phyloP scores from a whole-genome alignment of 2,113 vertebrate genomes.

The Apodemus speciosus region DNA sequence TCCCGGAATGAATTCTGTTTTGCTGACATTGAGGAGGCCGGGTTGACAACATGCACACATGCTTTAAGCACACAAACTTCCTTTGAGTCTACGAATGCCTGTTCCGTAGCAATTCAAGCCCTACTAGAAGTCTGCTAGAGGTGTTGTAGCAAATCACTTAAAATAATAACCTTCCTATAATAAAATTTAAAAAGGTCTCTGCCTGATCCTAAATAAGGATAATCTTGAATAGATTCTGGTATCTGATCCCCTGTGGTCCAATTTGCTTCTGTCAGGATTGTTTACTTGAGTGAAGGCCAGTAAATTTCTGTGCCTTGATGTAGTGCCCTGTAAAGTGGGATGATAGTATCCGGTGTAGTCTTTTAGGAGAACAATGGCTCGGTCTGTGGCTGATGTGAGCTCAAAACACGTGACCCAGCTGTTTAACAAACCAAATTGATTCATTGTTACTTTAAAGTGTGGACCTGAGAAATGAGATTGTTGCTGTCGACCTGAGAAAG shows the following conservation, averaged over 20 bases:
- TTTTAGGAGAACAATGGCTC: not conserved
- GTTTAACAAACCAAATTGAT: not conserved
- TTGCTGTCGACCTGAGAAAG: not conserved
- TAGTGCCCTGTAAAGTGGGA: not conserved
- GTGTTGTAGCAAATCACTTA: not conserved
- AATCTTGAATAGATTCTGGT: not conserved
- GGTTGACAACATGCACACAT: not conserved
- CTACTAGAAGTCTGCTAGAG: not conserved
- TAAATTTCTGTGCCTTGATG: not conserved
- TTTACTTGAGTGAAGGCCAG: not conserved
- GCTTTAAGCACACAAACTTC: not conserved
- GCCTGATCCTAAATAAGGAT: not conserved
- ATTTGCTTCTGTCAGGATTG: not conserved
- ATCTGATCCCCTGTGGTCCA: not conserved
- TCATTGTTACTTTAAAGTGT: not conserved
- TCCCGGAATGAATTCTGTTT: not conserved
- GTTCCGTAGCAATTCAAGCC: not conserved
- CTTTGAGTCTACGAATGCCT: not conserved
- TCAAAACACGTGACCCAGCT: not conserved
- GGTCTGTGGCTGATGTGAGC: too few species aligned
- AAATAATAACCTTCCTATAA: not conserved
- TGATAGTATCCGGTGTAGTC: not conserved
- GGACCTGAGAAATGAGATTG: not conserved
- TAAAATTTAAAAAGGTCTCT: not conserved
- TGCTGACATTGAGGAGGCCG: not conserved